A percentile compares a stretch with the other conserved stretches of the same genome.
Evolutionary conservation across 2,888 invertebrate genomes (phyloP).

Genomic region (Thecocarcelia acutangulata): DNA sequence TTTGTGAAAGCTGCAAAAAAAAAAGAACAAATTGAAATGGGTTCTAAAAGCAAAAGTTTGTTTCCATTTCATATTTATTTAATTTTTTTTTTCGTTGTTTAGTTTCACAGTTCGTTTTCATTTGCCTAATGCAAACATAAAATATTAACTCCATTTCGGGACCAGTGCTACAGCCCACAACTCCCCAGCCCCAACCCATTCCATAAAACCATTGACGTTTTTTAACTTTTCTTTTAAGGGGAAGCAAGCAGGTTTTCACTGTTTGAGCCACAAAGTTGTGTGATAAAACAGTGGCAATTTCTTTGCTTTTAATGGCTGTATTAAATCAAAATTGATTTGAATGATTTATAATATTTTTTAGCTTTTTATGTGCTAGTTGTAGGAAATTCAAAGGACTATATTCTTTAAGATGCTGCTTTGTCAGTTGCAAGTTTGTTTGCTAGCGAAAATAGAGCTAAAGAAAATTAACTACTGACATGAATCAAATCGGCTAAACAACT

Average conservation of each 20-base stretch:
- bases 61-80: slow-evolving; percentile 19
- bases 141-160: slow-evolving; percentile 20
- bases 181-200: not conserved
- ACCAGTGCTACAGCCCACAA: not conserved
- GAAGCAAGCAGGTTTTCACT: not conserved
- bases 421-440: too few species aligned
- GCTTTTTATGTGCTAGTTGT: not conserved
- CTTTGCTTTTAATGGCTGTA: not conserved
- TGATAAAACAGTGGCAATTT: slow-evolving; percentile 2
- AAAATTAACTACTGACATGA: too few species aligned
- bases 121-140: slow-evolving; percentile 50
- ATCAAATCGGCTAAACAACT: too few species aligned
- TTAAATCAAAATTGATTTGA: slow-evolving; percentile 56
- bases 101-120: not conserved
- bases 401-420: too few species aligned
- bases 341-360: slow-evolving; percentile 45
- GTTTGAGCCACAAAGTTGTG: not conserved
- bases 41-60: slow-evolving; percentile 39
- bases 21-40: not conserved
- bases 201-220: not conserved
- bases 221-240: not conserved
- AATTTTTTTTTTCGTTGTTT: slow-evolving; percentile 2
- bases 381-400: too few species aligned
- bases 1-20: not conserved
- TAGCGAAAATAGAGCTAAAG: too few species aligned